Evolutionary conservation across 2,888 invertebrate genomes (phyloP), one percentile per base, ranked within the genome.

Genomic region (Tenthredo notha): DNA sequence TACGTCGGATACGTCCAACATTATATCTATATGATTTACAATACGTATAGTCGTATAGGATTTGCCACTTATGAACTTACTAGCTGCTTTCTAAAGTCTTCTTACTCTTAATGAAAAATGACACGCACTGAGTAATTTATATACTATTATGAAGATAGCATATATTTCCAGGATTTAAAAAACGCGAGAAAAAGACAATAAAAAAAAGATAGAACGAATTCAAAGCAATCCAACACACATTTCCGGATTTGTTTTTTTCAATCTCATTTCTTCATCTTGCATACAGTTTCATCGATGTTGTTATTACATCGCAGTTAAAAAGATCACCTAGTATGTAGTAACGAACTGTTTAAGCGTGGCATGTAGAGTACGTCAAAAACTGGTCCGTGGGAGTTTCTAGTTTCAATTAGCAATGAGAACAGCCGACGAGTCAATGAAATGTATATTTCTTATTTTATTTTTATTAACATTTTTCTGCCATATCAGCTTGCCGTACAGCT

Each of bases 331-430:
- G 29, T 77, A 40, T 18, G 54, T 54, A n/a, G 33, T 54, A 25
- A 10, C 10, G 77, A 77, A 33, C 77, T 54, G 29, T 21, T 33
- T 77, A 54, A 54, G 33, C 33, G 54, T 77, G 77, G 58, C 61
- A 80, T 61, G 58, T 80, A 58, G 80, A 58, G 61, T 80, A 50
- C 80, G 40, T 80, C 21, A 61, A 80, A 80, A 80, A 80, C 80
- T 80, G 80, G 80, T 80, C 61, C 80, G 61, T 80, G 80, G 40
- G 80, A 80, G 61, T 80, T 80, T 80, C 80, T 61, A 21, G 80
- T 80, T 61, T 80, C 37, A 80, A 80, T 61, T 61, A 40, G 80
- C 40, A 80, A 61, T 61, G 80, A 80, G 80, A 37, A 61, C 80
- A 33, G 21, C 80, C 77, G 58, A 80, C 37, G 58, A 61, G 80